Conservation (phyloP, 2,888 invertebrate species). For the Phalera bucephala region DNA sequence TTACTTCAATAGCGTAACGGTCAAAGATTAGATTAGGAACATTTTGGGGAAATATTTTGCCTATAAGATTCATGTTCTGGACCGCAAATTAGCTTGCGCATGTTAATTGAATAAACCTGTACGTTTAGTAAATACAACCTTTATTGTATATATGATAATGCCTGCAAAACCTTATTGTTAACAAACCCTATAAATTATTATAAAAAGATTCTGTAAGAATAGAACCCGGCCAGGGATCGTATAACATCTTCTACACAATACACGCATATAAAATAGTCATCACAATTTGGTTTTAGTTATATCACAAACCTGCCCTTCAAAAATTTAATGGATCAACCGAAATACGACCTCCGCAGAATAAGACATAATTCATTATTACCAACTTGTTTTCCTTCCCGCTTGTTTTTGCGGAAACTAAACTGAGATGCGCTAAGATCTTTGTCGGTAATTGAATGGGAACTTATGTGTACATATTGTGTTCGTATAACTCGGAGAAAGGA, state of each 20-base stretch:
- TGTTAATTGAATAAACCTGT: no score
- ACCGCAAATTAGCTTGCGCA: neutral
- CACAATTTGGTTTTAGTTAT: no score
- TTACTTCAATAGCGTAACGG: neutral
- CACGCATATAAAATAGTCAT: no score
- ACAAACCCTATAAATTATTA: no score
- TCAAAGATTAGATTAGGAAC: neutral
- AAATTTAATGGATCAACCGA: no score
- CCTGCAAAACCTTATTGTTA: no score
- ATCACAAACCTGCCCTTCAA: no score
- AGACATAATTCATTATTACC: conserved; percentile 64
- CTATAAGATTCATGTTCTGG: neutral
- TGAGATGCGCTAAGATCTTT: conserved; percentile 23
- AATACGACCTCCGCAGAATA: conserved; percentile 25
- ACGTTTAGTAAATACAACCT: no score
- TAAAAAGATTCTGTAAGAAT: no score
- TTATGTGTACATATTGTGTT: conserved; percentile 3
- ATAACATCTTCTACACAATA: no score
- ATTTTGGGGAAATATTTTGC: neutral
- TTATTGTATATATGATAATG: no score
- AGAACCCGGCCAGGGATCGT: no score
- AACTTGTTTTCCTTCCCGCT: conserved; percentile 58
- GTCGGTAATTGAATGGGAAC: conserved; percentile 26
- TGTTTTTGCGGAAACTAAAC: conserved; percentile 34
- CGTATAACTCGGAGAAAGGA: neutral